A percentile compares a stretch with the other conserved stretches of the same genome.
phyloP scores from a whole-genome alignment of 2,113 vertebrate species.

The Globicephala melas region DNA sequence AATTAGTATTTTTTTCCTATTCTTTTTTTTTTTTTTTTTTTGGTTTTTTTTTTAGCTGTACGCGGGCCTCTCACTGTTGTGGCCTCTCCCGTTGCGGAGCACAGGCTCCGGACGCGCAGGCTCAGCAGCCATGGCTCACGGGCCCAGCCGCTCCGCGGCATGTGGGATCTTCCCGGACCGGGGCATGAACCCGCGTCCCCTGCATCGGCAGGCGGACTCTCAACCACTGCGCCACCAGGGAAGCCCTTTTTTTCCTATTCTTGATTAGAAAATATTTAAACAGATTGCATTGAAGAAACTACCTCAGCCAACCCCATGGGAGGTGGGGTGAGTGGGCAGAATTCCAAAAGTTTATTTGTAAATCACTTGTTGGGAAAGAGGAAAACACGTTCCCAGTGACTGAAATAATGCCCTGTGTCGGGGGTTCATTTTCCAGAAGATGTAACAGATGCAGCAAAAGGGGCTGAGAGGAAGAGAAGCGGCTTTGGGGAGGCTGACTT shows the following conservation, averaged over 20 bases:
- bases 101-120: too few relatives aligned
- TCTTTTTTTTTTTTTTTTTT: too few relatives aligned
- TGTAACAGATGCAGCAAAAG: background rate
- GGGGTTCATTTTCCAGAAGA: background rate
- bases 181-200: too few relatives aligned
- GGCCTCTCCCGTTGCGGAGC: too few relatives aligned
- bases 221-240: too few relatives aligned
- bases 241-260: slow-evolving; percentile 29
- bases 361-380: slow-evolving; percentile 1
- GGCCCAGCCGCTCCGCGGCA: too few relatives aligned
- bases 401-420: background rate
- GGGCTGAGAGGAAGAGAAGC: background rate
- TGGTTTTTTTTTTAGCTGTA: too few relatives aligned
- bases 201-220: too few relatives aligned
- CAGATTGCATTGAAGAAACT: slow-evolving; percentile 54
- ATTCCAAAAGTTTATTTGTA: slow-evolving; percentile 49
- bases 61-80: too few relatives aligned
- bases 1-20: slow-evolving; percentile 45
- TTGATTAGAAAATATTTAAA: slow-evolving; percentile 56
- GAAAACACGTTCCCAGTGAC: background rate
- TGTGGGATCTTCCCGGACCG: too few relatives aligned
- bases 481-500: background rate
- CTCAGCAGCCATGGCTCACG: too few relatives aligned
- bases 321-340: slow-evolving; percentile 3
- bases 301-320: slow-evolving; percentile 49